Evolutionary conservation across 1,140 invertebrate genomes (phyloP), one percentile per base, ranked within the genome.

Genomic region (Trichoplusia ni): DNA sequence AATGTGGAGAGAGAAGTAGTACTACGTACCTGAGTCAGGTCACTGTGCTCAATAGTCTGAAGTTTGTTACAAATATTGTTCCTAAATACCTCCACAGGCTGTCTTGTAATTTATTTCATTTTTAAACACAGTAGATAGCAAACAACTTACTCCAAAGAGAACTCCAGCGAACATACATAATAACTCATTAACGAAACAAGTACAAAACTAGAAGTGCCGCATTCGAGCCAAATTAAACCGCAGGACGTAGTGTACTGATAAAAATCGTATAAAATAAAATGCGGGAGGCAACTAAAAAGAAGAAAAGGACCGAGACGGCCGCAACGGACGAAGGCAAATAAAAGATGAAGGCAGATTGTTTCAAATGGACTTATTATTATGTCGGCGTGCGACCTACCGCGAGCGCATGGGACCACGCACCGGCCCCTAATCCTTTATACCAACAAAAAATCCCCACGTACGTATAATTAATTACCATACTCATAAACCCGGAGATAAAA

Each of bases 281-380:
- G 27, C 40, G 19, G 29, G 47, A 38, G 38, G 33, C 44, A 19
- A 44, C 19, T 29, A 27, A 49, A 71, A 67, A 44, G 60, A 54
- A 69, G 29, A 33, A 60, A 71, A 70, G 65, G 38, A 78, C 49
- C 40, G 59, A 42, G 54, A 71, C 61, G 46, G 33, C 31, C 40
- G 40, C 64, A 13, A 51, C 23, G 46, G 37, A 49, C 49, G 35
- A 58, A 68, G 49, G 56, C 44, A 70, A 71, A 69, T 58, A 79
- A 82, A 77, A 71, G 54, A 78, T 68, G 65, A 68, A 74, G 59
- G 72, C 46, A 68, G 69, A 79, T 77, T 75, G 76, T 81, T 82
- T 75, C 69, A 75, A 81, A 80, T 80, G 74, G 80, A 77, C 77
- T 82, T 82, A 75, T 82, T 81, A 82, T 77, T 62, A 73, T 74